Evolutionary conservation across 2,797 vertebrate species (phyloP).

Genomic region (Rhinophrynus dorsalis): DNA sequence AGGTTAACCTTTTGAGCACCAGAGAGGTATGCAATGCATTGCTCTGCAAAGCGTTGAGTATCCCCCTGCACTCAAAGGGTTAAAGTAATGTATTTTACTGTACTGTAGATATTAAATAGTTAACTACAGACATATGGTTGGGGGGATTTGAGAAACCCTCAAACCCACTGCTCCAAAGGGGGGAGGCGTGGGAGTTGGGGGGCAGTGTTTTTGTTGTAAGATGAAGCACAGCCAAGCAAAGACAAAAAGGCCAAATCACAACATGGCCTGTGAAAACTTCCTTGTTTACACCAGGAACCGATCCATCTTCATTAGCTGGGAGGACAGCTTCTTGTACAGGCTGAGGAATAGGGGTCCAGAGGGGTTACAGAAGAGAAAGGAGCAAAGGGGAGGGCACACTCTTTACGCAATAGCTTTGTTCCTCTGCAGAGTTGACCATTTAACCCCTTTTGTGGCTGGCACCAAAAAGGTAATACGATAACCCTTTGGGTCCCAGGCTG

Average conservation of each 20-base stretch:
- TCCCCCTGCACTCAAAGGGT: too few relatives aligned
- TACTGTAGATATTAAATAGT: too few relatives aligned
- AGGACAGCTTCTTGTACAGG: constrained; percentile 18
- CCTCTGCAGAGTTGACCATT: background rate
- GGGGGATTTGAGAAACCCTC: background rate
- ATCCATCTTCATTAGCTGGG: constrained; percentile 75
- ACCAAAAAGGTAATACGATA: background rate
- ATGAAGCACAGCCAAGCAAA: constrained; percentile 43
- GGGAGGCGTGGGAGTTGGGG: constrained; percentile 5
- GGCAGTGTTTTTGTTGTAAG: constrained; percentile 29
- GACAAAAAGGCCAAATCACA: constrained; percentile 70
- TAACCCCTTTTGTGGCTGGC: constrained; percentile 4
- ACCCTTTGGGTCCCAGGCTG: background rate
- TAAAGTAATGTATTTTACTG: too few relatives aligned
- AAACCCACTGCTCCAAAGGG: background rate
- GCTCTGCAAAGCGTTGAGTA: too few relatives aligned
- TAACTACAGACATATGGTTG: background rate
- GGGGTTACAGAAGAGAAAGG: constrained; percentile 19
- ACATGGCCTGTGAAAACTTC: constrained; percentile 64
- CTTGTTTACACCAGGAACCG: constrained; percentile 65
- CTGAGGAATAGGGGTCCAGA: constrained; percentile 18
- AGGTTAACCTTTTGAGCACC: too few relatives aligned
- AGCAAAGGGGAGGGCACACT: constrained; percentile 1
- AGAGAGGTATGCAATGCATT: too few relatives aligned
- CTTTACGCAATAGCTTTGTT: background rate